Evolutionary conservation across 2,888 invertebrate species (phyloP), one percentile per base, ranked within the genome.

Genomic region (Dioctria rufipes): DNA sequence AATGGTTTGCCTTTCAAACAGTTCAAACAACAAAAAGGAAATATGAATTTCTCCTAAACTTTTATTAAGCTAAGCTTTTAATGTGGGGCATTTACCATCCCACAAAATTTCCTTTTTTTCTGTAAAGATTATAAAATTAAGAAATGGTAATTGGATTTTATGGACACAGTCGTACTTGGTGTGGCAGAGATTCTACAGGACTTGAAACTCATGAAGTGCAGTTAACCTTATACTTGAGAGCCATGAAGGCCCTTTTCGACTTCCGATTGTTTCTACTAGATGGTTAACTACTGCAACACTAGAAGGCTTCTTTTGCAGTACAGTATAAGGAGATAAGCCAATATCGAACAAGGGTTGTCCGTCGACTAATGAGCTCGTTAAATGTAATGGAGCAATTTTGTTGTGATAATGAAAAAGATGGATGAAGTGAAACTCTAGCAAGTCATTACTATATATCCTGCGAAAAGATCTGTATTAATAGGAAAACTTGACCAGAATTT

Each of bases 331-430:
- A 81, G 80, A 69, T 80, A 67, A 81, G 80, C 75, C 80, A 81
- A 81, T 81, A 81, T 81, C 69, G 81, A 81, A 81, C 77, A 51
- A 67, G 79, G 81, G 60, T 81, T 80, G 67, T 80, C 79, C 81
- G 77, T 77, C 81, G 54, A 75, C 69, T 73, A 81, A 80, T 81
- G 80, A 80, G 80, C 66, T 81, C 81, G 69, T 81, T 81, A 81
- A 81, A 81, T 69, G 80, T 81, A 81, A 81, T 81, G 81, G 80
- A 81, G 81, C 81, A 81, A 81, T 81, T 81, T 80, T 81, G 80
- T 78, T 81, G 80, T 80, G 77, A 81, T 81, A 81, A 81, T 80
- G 81, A 81, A 80, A 81, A 80, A 80, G 81, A 81, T 81, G 81
- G 63, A 77, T 77, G 77, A 77, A 77, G 63, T 63, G 77, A 58